phyloP scores from a whole-genome alignment of 2,888 invertebrate genomes.

The Cataglyphis livida region DNA sequence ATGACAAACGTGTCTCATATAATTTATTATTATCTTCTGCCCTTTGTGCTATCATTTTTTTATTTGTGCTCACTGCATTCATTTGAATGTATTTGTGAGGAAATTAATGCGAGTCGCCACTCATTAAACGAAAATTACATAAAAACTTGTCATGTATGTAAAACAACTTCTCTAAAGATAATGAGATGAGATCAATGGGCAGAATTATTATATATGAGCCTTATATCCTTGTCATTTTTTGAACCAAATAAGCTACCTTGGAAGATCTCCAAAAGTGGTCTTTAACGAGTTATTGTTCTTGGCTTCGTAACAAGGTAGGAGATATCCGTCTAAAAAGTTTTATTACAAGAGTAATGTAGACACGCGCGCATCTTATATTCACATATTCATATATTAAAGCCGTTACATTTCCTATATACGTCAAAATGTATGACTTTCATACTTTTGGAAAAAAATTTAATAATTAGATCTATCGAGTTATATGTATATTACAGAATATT shows the following conservation, averaged over 20 bases:
- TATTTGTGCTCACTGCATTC: constrained; percentile 21
- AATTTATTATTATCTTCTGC: constrained; percentile 33
- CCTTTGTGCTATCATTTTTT: constrained; percentile 32
- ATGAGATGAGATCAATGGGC: constrained; percentile 14
- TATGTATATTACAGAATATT: not conserved
- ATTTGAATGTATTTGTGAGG: constrained; percentile 12
- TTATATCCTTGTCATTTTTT: not conserved
- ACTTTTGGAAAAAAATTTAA: not conserved
- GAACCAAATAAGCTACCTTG: constrained; percentile 15
- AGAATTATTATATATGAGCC: constrained; percentile 6
- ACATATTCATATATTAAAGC: not conserved
- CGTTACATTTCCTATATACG: not conserved
- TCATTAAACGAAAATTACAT: not conserved
- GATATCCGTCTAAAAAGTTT: constrained; percentile 12
- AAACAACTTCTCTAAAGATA: constrained; percentile 8
- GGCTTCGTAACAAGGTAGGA: constrained; percentile 3
- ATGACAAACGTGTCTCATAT: constrained; percentile 11
- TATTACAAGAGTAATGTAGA: not conserved
- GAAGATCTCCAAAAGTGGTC: constrained; percentile 34
- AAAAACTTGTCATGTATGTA: not conserved
- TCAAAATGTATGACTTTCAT: not conserved
- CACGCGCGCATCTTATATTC: not conserved
- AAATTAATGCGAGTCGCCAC: constrained; percentile 34
- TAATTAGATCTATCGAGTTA: not conserved
- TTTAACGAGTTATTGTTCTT: constrained; percentile 47